These are phyloP conservation scores for Callospermophilus lateralis DNA, from an alignment of 2,113 vertebrate genomes.

Conservation along the genomic window DNA sequence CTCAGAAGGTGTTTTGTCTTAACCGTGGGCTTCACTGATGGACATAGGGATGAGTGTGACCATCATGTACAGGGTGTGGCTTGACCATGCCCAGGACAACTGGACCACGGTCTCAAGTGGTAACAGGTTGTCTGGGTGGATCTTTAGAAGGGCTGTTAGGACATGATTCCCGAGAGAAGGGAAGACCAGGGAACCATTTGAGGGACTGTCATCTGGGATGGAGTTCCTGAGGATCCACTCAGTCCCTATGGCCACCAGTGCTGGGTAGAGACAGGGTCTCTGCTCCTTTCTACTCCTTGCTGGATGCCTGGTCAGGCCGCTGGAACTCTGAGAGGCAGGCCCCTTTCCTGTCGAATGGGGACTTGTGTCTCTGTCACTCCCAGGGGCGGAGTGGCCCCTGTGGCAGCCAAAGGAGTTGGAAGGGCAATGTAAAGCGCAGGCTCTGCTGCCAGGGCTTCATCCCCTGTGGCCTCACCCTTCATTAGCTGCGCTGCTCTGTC, in stretches of 20 bases:
- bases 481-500: rapidly evolving
- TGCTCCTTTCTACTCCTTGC: too few species aligned
- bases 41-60: not conserved
- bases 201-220: too few species aligned
- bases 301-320: not conserved
- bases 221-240: rapidly evolving
- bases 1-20: not conserved
- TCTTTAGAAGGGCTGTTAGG: not conserved
- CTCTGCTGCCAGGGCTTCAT: rapidly evolving
- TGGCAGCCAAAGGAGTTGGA: not conserved
- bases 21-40: not conserved
- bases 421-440: rapidly evolving
- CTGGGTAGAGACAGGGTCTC: not conserved
- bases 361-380: not conserved
- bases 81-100: not conserved
- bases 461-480: too few species aligned
- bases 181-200: rapidly evolving
- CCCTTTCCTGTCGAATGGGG: not conserved
- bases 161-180: not conserved
- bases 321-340: not conserved
- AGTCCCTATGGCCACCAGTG: rapidly evolving
- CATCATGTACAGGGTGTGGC: not conserved
- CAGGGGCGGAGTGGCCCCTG: rapidly evolving
- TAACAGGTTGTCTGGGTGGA: too few species aligned
- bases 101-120: not conserved